Percentiles rank a stretch among this genome's conserved stretches.
phyloP scores from a whole-genome alignment of 2,888 invertebrate genomes.

The Troilus luridus region DNA sequence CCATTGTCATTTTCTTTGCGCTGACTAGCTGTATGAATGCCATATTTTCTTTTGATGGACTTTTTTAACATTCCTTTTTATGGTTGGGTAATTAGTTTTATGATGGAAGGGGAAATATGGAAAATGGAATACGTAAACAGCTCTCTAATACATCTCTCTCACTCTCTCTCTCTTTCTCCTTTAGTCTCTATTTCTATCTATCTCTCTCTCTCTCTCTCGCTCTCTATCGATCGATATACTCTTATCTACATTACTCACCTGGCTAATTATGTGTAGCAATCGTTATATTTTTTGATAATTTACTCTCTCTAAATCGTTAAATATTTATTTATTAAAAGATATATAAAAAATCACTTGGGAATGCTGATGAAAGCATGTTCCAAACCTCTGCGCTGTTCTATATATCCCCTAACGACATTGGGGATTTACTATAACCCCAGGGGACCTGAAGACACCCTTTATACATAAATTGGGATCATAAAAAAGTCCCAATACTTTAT shows the following conservation, averaged over 20 bases:
- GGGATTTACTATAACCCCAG: background rate
- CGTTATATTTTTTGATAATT: no score
- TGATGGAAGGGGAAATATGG: no score
- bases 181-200: no score
- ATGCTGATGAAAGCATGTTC: background rate
- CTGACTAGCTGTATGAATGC: background rate
- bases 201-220: no score
- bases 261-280: no score
- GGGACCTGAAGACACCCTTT: constrained; percentile 7
- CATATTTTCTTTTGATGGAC: background rate
- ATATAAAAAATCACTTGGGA: background rate
- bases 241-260: no score
- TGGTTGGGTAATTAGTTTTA: background rate
- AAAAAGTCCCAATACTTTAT: constrained; percentile 7
- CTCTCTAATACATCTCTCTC: no score
- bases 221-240: no score
- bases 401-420: background rate
- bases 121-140: no score
- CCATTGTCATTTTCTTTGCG: background rate
- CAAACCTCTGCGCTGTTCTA: background rate
- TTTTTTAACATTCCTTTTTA: background rate
- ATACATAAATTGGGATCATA: constrained; percentile 27
- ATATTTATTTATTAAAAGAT: background rate
- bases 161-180: no score
- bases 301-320: no score